Conservation (phyloP, 2,888 invertebrate species). For the Eumerus sabulonum region DNA sequence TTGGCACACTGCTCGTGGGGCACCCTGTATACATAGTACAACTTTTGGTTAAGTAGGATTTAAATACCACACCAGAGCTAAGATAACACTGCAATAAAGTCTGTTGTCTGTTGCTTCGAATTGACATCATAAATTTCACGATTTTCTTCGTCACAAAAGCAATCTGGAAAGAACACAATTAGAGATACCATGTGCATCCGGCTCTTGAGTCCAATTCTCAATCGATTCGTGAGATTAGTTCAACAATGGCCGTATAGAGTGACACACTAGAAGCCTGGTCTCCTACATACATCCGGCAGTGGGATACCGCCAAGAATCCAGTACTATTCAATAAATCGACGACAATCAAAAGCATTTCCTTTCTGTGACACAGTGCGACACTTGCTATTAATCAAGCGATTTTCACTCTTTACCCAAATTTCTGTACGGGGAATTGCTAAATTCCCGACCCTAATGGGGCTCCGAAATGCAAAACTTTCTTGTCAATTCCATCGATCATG, state of each 20-base stretch:
- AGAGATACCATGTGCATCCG: too few species aligned
- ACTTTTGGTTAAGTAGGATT: too few species aligned
- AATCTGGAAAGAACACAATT: slow-evolving; percentile 54
- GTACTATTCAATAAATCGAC: not conserved
- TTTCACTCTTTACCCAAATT: slow-evolving; percentile 30
- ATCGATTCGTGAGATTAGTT: too few species aligned
- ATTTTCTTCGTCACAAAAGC: slow-evolving; percentile 41
- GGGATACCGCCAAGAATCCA: slow-evolving; percentile 37
- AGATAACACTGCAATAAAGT: not conserved
- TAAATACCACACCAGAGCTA: too few species aligned
- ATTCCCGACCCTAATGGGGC: slow-evolving; percentile 42
- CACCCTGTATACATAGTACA: too few species aligned
- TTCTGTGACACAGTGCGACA: slow-evolving; percentile 27
- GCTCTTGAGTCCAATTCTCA: too few species aligned
- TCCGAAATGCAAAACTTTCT: slow-evolving; percentile 57
- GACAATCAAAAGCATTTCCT: not conserved
- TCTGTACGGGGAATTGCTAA: not conserved
- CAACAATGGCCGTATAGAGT: too few species aligned
- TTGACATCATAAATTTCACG: slow-evolving; percentile 59
- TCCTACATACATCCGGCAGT: slow-evolving; percentile 58
- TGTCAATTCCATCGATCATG: slow-evolving; percentile 67
- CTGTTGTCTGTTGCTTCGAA: slow-evolving; percentile 25
- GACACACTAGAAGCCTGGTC: slow-evolving; percentile 42
- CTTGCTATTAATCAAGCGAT: slow-evolving; percentile 39
- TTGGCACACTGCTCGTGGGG: too few species aligned